A percentile compares a stretch with the other conserved stretches of the same genome.
These are phyloP conservation scores for Cephus cinctus DNA, from an alignment of 1,140 invertebrate genomes.

Conservation along the genomic window DNA sequence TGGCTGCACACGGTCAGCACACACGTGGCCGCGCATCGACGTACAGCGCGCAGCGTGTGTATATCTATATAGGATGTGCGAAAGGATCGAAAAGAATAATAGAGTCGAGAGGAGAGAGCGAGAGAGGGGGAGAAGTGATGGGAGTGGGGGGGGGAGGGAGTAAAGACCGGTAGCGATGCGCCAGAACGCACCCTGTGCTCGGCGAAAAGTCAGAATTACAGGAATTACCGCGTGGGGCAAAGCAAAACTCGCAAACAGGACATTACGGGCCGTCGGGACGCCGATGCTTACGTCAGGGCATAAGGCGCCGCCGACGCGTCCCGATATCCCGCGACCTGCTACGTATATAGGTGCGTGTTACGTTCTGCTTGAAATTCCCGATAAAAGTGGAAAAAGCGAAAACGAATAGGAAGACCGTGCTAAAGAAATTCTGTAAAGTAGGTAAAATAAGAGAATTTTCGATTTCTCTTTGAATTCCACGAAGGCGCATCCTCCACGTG, in stretches of 20 bases:
- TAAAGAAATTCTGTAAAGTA: too few relatives aligned
- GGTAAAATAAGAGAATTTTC: too few relatives aligned
- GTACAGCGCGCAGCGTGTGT: constrained; percentile 13
- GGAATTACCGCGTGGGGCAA: constrained; percentile 37
- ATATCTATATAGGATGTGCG: constrained; percentile 11
- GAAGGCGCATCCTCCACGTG: too few relatives aligned
- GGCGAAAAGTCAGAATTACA: constrained; percentile 49
- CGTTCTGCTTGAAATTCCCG: too few relatives aligned
- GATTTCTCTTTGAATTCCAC: too few relatives aligned
- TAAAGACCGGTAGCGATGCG: constrained; percentile 53
- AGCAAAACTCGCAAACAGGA: constrained; percentile 39
- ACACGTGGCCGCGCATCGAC: constrained; percentile 21
- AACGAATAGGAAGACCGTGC: too few relatives aligned
- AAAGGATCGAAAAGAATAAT: constrained; percentile 26
- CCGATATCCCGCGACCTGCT: too few relatives aligned
- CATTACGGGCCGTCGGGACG: constrained; percentile 40
- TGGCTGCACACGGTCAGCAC: constrained; percentile 13
- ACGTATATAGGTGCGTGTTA: too few relatives aligned
- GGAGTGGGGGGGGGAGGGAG: constrained; percentile 27
- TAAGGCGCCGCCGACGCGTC: too few relatives aligned
- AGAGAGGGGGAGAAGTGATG: too few relatives aligned
- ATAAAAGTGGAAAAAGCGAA: too few relatives aligned
- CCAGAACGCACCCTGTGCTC: constrained; percentile 31
- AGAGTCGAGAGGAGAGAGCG: constrained; percentile 29
- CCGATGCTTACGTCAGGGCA: too few relatives aligned